These are phyloP conservation scores for Caretta caretta DNA, from an alignment of 2,113 vertebrate genomes.

Conservation along the genomic window DNA sequence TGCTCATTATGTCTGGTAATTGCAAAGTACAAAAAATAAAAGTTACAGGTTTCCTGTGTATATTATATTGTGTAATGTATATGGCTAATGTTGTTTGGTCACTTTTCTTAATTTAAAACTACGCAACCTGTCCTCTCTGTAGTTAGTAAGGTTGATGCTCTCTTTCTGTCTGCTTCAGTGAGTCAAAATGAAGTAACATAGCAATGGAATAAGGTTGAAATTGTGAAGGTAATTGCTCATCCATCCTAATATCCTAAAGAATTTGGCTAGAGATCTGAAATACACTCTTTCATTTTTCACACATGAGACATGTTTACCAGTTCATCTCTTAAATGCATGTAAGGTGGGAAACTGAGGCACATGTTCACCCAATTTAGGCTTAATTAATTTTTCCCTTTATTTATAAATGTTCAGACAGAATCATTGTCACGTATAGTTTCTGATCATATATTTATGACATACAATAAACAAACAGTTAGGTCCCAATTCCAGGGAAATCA, in stretches of 20 bases:
- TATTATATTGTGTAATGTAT: background rate
- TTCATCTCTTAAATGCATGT: background rate
- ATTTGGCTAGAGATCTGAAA: background rate
- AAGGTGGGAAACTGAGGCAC: background rate
- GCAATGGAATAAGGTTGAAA: rapidly evolving
- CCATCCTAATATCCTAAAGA: background rate
- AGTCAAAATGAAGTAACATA: background rate
- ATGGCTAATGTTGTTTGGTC: background rate
- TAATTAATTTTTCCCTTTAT: background rate
- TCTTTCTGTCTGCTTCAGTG: background rate
- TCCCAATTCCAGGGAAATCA: background rate
- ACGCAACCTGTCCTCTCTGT: background rate
- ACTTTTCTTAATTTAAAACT: background rate
- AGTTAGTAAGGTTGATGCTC: background rate
- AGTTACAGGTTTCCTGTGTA: background rate
- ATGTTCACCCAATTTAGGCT: background rate
- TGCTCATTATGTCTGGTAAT: constrained; percentile 2
- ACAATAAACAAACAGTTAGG: background rate
- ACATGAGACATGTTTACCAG: background rate
- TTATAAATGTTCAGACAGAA: background rate
- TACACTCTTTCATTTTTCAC: background rate
- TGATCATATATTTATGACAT: background rate
- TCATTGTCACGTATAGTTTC: background rate
- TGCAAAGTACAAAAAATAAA: rapidly evolving
- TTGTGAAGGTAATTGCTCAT: background rate